A percentile compares a stretch with the other conserved stretches of the same genome.
These are phyloP conservation scores for Pammene aurita DNA, from an alignment of 2,888 invertebrate genomes.

Conservation along the genomic window DNA sequence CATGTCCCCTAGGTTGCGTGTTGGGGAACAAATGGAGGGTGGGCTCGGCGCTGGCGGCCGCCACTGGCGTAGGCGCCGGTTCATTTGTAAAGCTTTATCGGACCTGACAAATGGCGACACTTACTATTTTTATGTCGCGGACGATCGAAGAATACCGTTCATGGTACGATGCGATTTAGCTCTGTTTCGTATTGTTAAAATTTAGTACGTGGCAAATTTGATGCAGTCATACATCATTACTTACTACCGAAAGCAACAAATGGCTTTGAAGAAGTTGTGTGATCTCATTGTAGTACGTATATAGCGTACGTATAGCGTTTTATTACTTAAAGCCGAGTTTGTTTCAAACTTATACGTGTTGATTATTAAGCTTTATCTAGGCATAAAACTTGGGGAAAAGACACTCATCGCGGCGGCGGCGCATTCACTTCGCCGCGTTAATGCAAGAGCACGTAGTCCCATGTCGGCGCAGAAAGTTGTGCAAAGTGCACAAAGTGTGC, in stretches of 20 bases:
- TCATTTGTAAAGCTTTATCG: conserved; percentile 79
- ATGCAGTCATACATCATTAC: conserved; percentile 32
- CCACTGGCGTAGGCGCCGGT: conserved; percentile 67
- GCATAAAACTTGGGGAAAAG: conserved; percentile 75
- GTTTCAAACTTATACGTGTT: conserved; percentile 60
- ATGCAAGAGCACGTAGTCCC: conserved; percentile 81
- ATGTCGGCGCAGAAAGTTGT: conserved; percentile 79
- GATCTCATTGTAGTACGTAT: conserved; percentile 43
- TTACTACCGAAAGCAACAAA: conserved; percentile 2
- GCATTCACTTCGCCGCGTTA: conserved; percentile 72
- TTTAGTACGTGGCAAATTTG: conserved; percentile 45
- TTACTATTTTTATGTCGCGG: conserved; percentile 71
- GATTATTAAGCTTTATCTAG: conserved; percentile 75
- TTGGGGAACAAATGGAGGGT: conserved; percentile 68
- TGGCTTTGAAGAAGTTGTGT: conserved; percentile 45
- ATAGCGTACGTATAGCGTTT: conserved; percentile 35
- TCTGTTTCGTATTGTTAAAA: conserved; percentile 48
- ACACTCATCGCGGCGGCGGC: conserved; percentile 72
- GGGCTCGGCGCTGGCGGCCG: conserved; percentile 61
- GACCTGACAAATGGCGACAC: conserved; percentile 72
- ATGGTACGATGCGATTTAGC: conserved; percentile 52
- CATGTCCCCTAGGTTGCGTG: conserved; percentile 69
- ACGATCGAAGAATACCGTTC: conserved; percentile 63
- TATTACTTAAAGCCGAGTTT: conserved; percentile 42
- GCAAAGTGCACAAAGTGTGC: conserved; percentile 81